These are phyloP conservation scores for Nineta flava DNA, from an alignment of 2,888 invertebrate genomes.

Conservation along the genomic window DNA sequence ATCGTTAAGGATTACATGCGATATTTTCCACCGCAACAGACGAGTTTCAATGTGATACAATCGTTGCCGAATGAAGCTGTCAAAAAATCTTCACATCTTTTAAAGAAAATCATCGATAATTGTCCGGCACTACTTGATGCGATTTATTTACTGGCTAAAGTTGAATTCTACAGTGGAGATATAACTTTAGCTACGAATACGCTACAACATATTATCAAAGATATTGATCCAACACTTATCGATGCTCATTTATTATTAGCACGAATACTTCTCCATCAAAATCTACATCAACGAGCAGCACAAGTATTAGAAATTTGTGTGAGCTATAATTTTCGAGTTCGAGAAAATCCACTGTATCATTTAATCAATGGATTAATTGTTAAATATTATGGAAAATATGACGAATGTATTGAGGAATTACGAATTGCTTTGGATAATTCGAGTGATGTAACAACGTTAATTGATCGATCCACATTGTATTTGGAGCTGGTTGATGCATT, in stretches of 20 bases:
- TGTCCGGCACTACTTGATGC: conserved; percentile 66
- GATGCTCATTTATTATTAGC: conserved; percentile 77
- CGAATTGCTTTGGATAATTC: conserved; percentile 53
- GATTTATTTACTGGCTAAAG: conserved; percentile 55
- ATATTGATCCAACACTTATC: conserved; percentile 60
- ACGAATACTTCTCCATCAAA: conserved; percentile 60
- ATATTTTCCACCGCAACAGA: conserved; percentile 42
- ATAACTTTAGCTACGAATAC: conserved; percentile 50
- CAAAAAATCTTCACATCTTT: conserved; percentile 43
- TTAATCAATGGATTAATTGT: conserved; percentile 70
- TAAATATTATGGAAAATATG: conserved; percentile 52
- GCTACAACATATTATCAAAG: conserved; percentile 55
- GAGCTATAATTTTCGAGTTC: conserved; percentile 82
- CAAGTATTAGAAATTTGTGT: conserved; percentile 79
- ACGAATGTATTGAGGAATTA: conserved; percentile 59
- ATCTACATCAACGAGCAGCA: conserved; percentile 57
- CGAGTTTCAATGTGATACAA: conserved; percentile 21
- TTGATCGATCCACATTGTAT: conserved; percentile 75
- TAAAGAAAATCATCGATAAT: conserved; percentile 56
- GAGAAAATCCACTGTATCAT: conserved; percentile 84
- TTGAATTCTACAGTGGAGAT: conserved; percentile 69
- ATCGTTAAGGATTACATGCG: conserved; percentile 61
- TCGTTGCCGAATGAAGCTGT: conserved; percentile 27
- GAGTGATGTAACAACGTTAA: conserved; percentile 35
- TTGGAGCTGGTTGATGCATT: conserved; percentile 73